Percentiles rank a stretch among this genome's conserved stretches.
phyloP scores from a whole-genome alignment of 2,888 invertebrate species.

The Sialis fuliginosa region DNA sequence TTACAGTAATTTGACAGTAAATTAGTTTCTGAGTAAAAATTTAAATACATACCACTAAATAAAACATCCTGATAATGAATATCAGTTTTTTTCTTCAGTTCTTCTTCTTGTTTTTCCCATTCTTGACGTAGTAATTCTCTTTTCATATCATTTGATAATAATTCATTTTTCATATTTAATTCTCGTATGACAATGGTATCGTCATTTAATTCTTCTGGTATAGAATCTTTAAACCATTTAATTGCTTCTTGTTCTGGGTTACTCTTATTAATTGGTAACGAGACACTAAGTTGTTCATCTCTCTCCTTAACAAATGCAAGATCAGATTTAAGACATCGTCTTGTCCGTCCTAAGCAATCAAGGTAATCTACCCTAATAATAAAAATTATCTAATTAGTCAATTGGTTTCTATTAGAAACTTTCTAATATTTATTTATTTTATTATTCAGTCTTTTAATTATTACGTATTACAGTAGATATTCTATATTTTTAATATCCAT shows the following conservation, averaged over 20 bases:
- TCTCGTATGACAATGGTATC: background rate
- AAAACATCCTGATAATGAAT: slow-evolving; percentile 86
- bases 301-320: slow-evolving; percentile 44
- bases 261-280: background rate
- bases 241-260: background rate
- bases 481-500: too few species aligned
- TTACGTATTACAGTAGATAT: too few species aligned
- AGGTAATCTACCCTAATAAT: slow-evolving; percentile 64
- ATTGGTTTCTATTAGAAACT: too few species aligned
- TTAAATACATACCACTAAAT: slow-evolving; percentile 49
- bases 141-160: slow-evolving; percentile 34
- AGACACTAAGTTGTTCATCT: slow-evolving; percentile 30
- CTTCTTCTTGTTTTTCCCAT: slow-evolving; percentile 75
- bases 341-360: slow-evolving; percentile 74
- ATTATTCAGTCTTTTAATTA: too few species aligned
- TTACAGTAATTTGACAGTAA: background rate
- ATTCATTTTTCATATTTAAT: slow-evolving; percentile 20
- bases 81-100: slow-evolving; percentile 50
- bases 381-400: slow-evolving; percentile 11
- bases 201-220: background rate
- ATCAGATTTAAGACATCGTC: slow-evolving; percentile 67
- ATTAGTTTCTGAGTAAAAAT: slow-evolving; percentile 5
- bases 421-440: too few species aligned
- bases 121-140: slow-evolving; percentile 57
- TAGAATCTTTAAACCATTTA: background rate